Conservation (phyloP, 1,140 invertebrate genomes). For the Meloidogyne floridensis region DNA sequence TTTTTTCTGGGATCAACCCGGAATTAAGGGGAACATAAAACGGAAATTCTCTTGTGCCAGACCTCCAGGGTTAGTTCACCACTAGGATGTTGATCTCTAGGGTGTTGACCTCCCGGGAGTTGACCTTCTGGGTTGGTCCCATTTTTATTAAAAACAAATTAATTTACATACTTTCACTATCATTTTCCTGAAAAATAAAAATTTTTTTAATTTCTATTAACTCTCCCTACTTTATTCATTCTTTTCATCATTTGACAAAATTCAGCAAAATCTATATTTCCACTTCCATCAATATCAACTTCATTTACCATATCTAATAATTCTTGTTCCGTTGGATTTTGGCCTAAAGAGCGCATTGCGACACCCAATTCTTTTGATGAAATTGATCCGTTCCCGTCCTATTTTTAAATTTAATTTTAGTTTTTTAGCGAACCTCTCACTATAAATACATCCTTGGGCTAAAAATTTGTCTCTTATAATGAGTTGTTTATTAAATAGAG, state of each 20-base stretch:
- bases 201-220: neutral
- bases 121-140: no score
- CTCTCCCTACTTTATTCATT: slow-evolving; percentile 56
- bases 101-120: no score
- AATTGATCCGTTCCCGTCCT: slow-evolving; percentile 66
- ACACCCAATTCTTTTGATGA: slow-evolving; percentile 66
- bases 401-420: slow-evolving; percentile 29
- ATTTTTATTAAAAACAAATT: neutral
- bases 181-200: slow-evolving; percentile 57
- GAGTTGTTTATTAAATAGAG: no score
- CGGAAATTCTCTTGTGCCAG: no score
- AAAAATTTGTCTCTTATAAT: no score
- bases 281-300: slow-evolving; percentile 61
- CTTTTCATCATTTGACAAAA: slow-evolving; percentile 66
- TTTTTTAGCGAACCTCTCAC: no score
- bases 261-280: slow-evolving; percentile 64
- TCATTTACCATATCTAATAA: slow-evolving; percentile 66
- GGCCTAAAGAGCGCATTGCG: slow-evolving; percentile 63
- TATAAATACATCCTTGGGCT: no score
- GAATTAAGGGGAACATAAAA: no score
- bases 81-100: no score
- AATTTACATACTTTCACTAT: slow-evolving; percentile 50
- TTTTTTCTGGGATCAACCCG: no score
- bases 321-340: slow-evolving; percentile 65
- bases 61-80: no score